These are phyloP conservation scores for Plodia interpunctella DNA, from an alignment of 1,140 invertebrate species.

Conservation along the genomic window DNA sequence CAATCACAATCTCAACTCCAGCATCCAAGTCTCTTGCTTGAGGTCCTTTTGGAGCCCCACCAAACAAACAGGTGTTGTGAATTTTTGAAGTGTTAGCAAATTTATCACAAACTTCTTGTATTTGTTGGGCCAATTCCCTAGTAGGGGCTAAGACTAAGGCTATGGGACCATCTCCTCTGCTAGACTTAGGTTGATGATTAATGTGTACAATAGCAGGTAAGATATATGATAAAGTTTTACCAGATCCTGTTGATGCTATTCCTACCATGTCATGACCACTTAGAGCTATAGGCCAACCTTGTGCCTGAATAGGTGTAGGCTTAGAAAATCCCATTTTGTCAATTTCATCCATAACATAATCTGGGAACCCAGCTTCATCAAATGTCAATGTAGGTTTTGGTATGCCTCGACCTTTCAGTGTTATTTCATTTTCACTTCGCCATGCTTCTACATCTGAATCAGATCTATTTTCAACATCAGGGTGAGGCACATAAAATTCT, in stretches of 20 bases:
- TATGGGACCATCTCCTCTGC: slow-evolving; percentile 92
- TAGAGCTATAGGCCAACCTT: slow-evolving; percentile 95
- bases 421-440: slow-evolving; percentile 87
- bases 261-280: slow-evolving; percentile 95
- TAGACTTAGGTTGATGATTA: slow-evolving; percentile 90
- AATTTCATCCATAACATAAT: slow-evolving; percentile 87
- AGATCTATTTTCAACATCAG: slow-evolving; percentile 83
- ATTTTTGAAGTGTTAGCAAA: slow-evolving; percentile 93
- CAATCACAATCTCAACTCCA: slow-evolving; percentile 93
- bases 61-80: slow-evolving; percentile 95
- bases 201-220: slow-evolving; percentile 95
- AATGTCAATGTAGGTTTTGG: slow-evolving; percentile 90
- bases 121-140: slow-evolving; percentile 97
- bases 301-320: slow-evolving; percentile 93
- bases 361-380: slow-evolving; percentile 89
- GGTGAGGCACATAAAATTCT: slow-evolving; percentile 93
- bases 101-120: slow-evolving; percentile 95
- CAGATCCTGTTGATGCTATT: slow-evolving; percentile 97
- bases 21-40: slow-evolving; percentile 91
- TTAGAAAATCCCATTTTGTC: slow-evolving; percentile 89
- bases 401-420: slow-evolving; percentile 87
- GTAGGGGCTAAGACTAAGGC: slow-evolving; percentile 95
- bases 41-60: slow-evolving; percentile 93
- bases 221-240: slow-evolving; percentile 92
- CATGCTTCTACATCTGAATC: slow-evolving; percentile 86